Base-by-base conservation (phyloP, 92 coral and sea anemone genomes). In the Epizoanthus scotinus region DNA sequence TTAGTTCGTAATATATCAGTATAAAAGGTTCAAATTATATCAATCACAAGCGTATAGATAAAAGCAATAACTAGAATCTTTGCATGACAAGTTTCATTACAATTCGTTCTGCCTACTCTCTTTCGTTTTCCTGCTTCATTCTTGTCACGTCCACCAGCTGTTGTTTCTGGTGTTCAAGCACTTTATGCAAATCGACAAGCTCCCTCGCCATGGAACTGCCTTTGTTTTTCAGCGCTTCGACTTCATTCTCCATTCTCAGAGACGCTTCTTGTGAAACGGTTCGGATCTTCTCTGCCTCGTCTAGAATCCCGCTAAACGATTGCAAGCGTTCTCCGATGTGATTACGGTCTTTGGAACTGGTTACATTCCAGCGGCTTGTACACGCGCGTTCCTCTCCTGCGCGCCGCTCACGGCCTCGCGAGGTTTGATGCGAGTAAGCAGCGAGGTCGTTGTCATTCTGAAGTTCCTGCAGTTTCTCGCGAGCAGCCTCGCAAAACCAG, bases 151-250 rank as follows among this genome's bases (percentile, higher is more conserved):
- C 70, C 78, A 69, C 78, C 9, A 92, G 78, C 25, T 86, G 91
- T 8, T 79, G 81, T 67, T 90, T 93, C 77, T 84, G 94, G 20
- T 73, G 66, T 63, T 90, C 94, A n/a, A 93, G 62, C 9, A 93
- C 88, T 58, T 84, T 84, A 42, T 93, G 86, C 69, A 93, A 70
- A 13, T 93, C 94, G 18, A 83, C 87, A 53, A 93, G 78, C 55
- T 93, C 92, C 81, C 88, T 93, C 6, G 90, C 97, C 92, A 93
- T 86, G 18, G 70, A 89, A 53, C 89, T 89, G 63, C 97, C 83
- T 42, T 90, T 85, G 14, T 67, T 69, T 57, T 83, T 90, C 84
- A 93, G 67, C 22, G 85, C 64, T 65, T 79, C 67, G 1, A 69
- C 77, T 58, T 93, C 94, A 14, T 70, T 73, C 66, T 93, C 91